Evolutionary conservation across 2,113 vertebrate genomes (phyloP).

Genomic region (Pleuronectes platessa): DNA sequence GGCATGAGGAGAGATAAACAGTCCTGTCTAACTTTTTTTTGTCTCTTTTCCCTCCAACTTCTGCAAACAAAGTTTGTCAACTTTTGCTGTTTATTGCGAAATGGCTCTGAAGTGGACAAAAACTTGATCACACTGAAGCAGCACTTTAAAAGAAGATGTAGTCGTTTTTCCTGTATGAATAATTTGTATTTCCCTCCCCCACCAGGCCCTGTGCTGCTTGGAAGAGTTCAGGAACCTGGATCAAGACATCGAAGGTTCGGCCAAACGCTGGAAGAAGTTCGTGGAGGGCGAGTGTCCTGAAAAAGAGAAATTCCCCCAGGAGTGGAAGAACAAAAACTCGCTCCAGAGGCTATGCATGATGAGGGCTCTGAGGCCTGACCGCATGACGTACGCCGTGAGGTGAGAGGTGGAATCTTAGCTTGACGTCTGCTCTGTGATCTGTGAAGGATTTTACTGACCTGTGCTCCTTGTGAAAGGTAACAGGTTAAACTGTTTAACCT

Average conservation of each 20-base stretch:
- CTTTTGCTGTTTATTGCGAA: constrained; percentile 52
- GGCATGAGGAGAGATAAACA: constrained; percentile 70
- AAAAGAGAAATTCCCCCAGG: constrained; percentile 94
- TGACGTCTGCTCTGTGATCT: constrained; percentile 36
- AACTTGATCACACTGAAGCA: constrained; percentile 13
- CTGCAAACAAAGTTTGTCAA: constrained; percentile 49
- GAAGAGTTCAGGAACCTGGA: constrained; percentile 93
- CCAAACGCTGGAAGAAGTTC: constrained; percentile 96
- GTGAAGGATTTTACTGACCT: constrained; percentile 21
- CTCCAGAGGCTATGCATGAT: constrained; percentile 92
- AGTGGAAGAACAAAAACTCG: constrained; percentile 93
- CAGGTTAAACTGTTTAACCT: constrained; percentile 35
- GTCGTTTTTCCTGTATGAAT: neutral
- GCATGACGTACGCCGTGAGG: constrained; percentile 90
- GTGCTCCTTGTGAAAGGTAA: constrained; percentile 24
- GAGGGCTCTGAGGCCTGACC: constrained; percentile 88
- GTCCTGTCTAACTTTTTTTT: constrained; percentile 35
- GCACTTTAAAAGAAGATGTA: neutral
- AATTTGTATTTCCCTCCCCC: neutral
- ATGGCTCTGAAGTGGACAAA: constrained; percentile 27
- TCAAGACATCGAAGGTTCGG: constrained; percentile 92
- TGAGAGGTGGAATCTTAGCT: constrained; percentile 50
- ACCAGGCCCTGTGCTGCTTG: constrained; percentile 89
- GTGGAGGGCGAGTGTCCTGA: constrained; percentile 94
- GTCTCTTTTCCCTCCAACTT: constrained; percentile 14